These are phyloP conservation scores for Apteryx owenii DNA, from an alignment of 2,113 vertebrate genomes.

Conservation along the genomic window DNA sequence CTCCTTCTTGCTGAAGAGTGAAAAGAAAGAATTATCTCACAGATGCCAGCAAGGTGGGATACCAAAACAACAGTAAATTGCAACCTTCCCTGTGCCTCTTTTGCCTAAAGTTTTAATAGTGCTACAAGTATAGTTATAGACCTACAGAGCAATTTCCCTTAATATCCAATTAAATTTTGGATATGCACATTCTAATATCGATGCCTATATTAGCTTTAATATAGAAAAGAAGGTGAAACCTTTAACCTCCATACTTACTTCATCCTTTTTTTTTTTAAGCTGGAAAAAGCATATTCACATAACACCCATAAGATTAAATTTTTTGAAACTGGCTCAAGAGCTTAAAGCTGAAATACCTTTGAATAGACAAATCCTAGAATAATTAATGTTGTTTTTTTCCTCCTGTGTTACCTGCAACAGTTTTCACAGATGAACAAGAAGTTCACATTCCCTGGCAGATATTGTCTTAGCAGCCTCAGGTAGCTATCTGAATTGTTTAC, in stretches of 20 bases:
- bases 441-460: background rate
- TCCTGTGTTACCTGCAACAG: background rate
- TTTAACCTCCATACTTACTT: too few relatives aligned
- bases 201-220: background rate
- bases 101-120: background rate
- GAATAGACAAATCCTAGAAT: background rate
- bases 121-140: background rate
- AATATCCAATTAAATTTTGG: background rate
- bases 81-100: fast-evolving
- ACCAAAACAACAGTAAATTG: background rate
- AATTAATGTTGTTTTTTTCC: background rate
- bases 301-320: background rate
- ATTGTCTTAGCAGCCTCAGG: background rate
- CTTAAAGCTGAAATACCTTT: background rate
- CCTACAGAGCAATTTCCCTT: background rate
- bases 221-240: background rate
- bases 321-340: background rate
- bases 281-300: background rate
- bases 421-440: background rate
- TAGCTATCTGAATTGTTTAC: background rate
- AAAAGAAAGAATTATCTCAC: background rate
- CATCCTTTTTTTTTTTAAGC: background rate
- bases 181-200: background rate
- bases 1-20: background rate
- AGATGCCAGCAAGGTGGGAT: background rate